Percentiles rank a stretch among this genome's conserved stretches.
Conservation (phyloP, 2,113 vertebrate species). For the Asarcornis scutulata region DNA sequence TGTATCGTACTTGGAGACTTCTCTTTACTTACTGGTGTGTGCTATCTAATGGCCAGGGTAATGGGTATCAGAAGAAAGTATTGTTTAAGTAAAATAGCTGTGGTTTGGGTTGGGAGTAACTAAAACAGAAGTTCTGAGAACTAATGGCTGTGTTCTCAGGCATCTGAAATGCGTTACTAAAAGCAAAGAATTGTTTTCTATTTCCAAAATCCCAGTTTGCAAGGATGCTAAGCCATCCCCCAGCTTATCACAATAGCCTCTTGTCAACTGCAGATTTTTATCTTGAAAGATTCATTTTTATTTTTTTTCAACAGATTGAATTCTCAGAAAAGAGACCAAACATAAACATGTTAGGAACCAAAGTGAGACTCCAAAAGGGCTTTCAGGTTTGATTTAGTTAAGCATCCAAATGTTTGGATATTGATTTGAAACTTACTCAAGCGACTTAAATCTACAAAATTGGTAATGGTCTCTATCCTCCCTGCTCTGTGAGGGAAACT, state of each 20-base stretch:
- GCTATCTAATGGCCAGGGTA: neutral
- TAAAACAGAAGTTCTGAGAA: neutral
- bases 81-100: neutral
- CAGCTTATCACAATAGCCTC: slow-evolving; percentile 9
- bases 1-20: neutral
- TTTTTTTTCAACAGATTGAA: slow-evolving; percentile 41
- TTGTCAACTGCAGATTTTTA: slow-evolving; percentile 55
- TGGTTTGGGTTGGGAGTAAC: neutral
- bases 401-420: slow-evolving; percentile 56
- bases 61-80: neutral
- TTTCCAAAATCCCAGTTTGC: neutral
- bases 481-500: neutral
- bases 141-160: neutral
- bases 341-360: slow-evolving; percentile 61
- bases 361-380: slow-evolving; percentile 12
- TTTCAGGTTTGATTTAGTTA: slow-evolving; percentile 61
- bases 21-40: neutral
- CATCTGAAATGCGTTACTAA: neutral
- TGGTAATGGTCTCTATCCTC: slow-evolving; percentile 25
- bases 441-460: slow-evolving; percentile 32
- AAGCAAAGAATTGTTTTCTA: slow-evolving; percentile 6
- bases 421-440: slow-evolving; percentile 66
- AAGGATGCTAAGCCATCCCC: slow-evolving; percentile 36
- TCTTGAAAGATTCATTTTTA: slow-evolving; percentile 24
- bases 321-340: slow-evolving; percentile 52